Evolutionary conservation across 1,140 invertebrate species (phyloP).

Genomic region (Dolichoris vasculosae): DNA sequence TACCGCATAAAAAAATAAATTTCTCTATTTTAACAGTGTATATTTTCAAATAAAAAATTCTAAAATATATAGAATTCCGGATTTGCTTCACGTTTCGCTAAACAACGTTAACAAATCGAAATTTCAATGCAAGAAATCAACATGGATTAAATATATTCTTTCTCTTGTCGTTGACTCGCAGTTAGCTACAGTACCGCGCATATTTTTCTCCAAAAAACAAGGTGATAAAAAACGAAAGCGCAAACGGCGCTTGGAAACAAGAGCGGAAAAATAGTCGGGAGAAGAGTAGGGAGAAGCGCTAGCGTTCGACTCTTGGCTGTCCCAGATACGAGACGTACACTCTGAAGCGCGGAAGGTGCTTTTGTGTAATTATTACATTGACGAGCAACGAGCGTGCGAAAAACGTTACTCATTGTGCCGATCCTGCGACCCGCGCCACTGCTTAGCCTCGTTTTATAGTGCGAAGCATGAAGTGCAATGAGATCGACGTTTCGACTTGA

Average conservation of each 20-base stretch:
- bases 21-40: too few species aligned
- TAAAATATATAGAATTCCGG: neutral
- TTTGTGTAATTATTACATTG: constrained; percentile 62
- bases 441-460: neutral
- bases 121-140: neutral
- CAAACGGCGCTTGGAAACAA: neutral
- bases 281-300: neutral
- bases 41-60: too few species aligned
- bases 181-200: neutral
- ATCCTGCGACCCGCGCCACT: neutral
- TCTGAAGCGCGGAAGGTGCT: constrained; percentile 23
- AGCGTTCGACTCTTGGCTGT: too few species aligned
- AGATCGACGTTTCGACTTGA: neutral
- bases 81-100: neutral
- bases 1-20: too few species aligned
- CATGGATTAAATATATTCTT: neutral
- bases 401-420: constrained; percentile 37
- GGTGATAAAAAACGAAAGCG: neutral
- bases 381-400: constrained; percentile 61
- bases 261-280: neutral
- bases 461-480: neutral
- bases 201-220: neutral
- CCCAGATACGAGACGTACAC: constrained; percentile 24
- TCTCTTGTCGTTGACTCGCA: neutral
- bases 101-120: neutral